These are phyloP conservation scores for Anthonomus grandis DNA, from an alignment of 1,140 invertebrate genomes.

Conservation along the genomic window DNA sequence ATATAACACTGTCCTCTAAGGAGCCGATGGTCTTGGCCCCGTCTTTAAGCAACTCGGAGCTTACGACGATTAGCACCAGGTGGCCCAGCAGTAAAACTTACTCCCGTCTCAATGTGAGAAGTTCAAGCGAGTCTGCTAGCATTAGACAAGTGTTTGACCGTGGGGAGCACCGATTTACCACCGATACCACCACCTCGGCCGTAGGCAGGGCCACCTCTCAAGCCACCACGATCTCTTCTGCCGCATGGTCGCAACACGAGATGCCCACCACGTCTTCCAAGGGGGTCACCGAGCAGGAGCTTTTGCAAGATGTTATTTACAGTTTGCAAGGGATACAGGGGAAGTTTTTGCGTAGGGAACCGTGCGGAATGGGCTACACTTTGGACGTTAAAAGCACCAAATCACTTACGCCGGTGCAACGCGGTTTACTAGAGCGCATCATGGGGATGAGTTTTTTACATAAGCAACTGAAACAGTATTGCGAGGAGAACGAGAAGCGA, in stretches of 20 bases:
- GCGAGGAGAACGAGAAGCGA: slow-evolving; percentile 63
- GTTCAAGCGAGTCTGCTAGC: slow-evolving; percentile 22
- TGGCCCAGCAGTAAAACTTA: not conserved
- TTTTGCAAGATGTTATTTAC: slow-evolving; percentile 77
- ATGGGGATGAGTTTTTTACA: slow-evolving; percentile 86
- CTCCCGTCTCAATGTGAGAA: slow-evolving; percentile 6
- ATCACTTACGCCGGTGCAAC: slow-evolving; percentile 47
- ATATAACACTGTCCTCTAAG: slow-evolving; percentile 12
- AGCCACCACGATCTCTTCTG: slow-evolving; percentile 29
- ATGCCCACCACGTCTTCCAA: slow-evolving; percentile 30
- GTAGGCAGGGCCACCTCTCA: slow-evolving; percentile 24
- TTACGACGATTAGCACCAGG: no score
- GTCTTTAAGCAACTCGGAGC: no score
- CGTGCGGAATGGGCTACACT: slow-evolving; percentile 62
- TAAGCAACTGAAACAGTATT: slow-evolving; percentile 69
- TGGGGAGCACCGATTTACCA: slow-evolving; percentile 24
- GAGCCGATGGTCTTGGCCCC: no score
- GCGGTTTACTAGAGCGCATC: slow-evolving; percentile 64
- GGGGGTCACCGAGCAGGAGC: slow-evolving; percentile 43
- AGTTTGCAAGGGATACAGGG: slow-evolving; percentile 80
- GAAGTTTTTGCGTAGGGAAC: slow-evolving; percentile 67
- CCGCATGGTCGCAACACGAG: slow-evolving; percentile 28
- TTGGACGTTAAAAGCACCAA: slow-evolving; percentile 58
- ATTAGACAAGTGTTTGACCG: slow-evolving; percentile 25
- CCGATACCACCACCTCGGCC: slow-evolving; percentile 19